Percentiles rank a stretch among this genome's conserved stretches.
Conservation (phyloP, 2,888 invertebrate genomes). For the Linyphia triangularis region DNA sequence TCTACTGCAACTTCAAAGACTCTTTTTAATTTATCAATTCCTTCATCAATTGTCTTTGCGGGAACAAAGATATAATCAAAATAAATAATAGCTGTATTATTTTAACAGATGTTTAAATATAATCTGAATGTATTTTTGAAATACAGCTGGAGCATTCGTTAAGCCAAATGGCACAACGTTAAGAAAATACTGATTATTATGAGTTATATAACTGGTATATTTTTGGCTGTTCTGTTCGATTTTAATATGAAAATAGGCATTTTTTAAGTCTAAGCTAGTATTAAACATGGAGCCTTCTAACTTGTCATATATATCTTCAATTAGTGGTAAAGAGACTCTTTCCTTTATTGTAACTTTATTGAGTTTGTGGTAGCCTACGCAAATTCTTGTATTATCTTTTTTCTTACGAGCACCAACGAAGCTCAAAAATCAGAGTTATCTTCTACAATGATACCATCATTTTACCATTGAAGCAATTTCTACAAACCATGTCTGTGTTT, state of each 20-base stretch:
- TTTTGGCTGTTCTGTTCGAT: neutral
- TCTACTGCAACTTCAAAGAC: neutral
- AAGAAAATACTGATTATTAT: constrained; percentile 3
- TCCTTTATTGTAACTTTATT: constrained; percentile 23
- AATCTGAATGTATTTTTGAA: constrained; percentile 2
- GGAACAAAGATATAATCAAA: constrained; percentile 35
- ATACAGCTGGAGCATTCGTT: neutral
- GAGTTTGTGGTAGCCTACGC: constrained; percentile 27
- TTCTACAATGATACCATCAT: no score
- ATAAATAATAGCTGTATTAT: constrained; percentile 8
- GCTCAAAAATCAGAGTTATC: no score
- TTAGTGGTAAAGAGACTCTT: neutral
- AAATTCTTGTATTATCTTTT: constrained; percentile 20
- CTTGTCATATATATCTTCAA: constrained; percentile 32
- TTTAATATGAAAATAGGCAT: no score
- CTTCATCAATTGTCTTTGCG: neutral
- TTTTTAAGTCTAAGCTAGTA: constrained; percentile 24
- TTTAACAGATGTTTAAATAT: neutral
- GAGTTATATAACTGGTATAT: constrained; percentile 5
- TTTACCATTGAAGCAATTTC: no score
- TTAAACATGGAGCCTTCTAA: constrained; percentile 17
- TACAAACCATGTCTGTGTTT: no score
- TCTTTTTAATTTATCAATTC: neutral
- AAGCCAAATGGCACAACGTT: neutral
- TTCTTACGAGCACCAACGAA: constrained; percentile 34